Evolutionary conservation across 2,113 vertebrate genomes (phyloP).

Genomic region (Cromileptes altivelis): DNA sequence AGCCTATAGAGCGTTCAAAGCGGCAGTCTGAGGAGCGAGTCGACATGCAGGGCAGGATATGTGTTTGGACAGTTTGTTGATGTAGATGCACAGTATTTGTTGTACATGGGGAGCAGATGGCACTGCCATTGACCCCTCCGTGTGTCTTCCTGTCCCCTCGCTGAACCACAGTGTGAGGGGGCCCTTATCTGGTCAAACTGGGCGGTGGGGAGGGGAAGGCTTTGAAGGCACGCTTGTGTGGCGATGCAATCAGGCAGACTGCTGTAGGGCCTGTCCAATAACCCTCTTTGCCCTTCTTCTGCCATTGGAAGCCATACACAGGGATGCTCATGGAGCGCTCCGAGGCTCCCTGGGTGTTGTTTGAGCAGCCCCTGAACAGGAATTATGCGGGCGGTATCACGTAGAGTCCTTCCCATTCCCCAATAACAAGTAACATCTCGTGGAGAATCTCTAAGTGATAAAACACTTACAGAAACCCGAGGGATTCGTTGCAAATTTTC

Average conservation of each 20-base stretch:
- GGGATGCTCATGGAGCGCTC: slow-evolving; percentile 24
- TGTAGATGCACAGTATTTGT: slow-evolving; percentile 60
- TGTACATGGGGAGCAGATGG: slow-evolving; percentile 73
- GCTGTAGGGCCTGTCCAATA: slow-evolving; percentile 67
- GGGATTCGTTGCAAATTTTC: slow-evolving; percentile 79
- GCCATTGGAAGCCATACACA: slow-evolving; percentile 41
- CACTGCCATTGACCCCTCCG: slow-evolving; percentile 78
- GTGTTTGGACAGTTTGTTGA: slow-evolving; percentile 67
- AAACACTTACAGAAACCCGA: slow-evolving; percentile 64
- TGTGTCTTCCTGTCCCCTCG: slow-evolving; percentile 83
- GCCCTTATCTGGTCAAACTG: slow-evolving; percentile 86
- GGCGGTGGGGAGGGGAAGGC: slow-evolving; percentile 78
- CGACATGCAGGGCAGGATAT: slow-evolving; percentile 14
- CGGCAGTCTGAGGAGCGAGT: slow-evolving; percentile 7
- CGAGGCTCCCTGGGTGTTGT: slow-evolving; percentile 38
- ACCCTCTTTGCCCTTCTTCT: slow-evolving; percentile 57
- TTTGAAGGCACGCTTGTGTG: slow-evolving; percentile 85
- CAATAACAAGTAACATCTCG: slow-evolving; percentile 63
- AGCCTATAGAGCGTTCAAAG: slow-evolving; percentile 41
- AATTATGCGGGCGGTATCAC: slow-evolving; percentile 60
- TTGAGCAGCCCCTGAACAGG: slow-evolving; percentile 50
- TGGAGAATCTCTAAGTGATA: slow-evolving; percentile 61
- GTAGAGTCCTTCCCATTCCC: slow-evolving; percentile 58
- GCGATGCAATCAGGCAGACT: slow-evolving; percentile 84
- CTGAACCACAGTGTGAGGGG: slow-evolving; percentile 80